These are phyloP conservation scores for Chrysina gloriosa DNA, from an alignment of 2,888 invertebrate genomes.

Conservation along the genomic window DNA sequence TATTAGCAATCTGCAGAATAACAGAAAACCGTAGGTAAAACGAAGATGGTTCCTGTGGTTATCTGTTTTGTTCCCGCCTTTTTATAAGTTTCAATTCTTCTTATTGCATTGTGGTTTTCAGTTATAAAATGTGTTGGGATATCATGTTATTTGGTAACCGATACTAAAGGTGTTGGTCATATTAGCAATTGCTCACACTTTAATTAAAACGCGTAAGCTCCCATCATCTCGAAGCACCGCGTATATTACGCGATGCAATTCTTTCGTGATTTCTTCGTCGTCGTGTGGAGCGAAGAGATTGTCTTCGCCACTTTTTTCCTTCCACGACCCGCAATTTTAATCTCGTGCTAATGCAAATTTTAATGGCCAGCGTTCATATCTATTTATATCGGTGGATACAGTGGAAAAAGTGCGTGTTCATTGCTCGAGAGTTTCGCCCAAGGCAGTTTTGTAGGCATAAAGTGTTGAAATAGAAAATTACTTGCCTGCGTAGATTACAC, in stretches of 20 bases:
- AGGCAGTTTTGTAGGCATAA: slow-evolving; percentile 12
- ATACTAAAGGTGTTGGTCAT: not conserved
- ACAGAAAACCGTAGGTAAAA: too few species aligned
- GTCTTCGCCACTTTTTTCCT: not conserved
- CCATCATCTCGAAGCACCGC: too few species aligned
- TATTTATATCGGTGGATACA: slow-evolving; percentile 12
- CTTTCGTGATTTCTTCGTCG: not conserved
- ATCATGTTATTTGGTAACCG: too few species aligned
- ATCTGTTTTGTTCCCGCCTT: too few species aligned
- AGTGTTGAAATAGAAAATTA: slow-evolving; percentile 28
- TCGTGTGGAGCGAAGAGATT: not conserved
- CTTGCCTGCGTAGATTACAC: slow-evolving; percentile 7
- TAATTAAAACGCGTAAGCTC: too few species aligned
- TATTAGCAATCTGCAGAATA: too few species aligned
- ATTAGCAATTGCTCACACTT: too few species aligned
- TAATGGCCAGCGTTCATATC: slow-evolving; percentile 14
- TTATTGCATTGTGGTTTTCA: too few species aligned
- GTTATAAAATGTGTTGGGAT: too few species aligned
- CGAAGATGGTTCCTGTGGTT: too few species aligned
- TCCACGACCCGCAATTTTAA: not conserved
- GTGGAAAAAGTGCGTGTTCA: slow-evolving; percentile 15
- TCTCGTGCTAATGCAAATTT: slow-evolving; percentile 28
- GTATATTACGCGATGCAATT: not conserved
- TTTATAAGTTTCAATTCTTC: too few species aligned
- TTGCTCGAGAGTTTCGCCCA: not conserved